A percentile compares a stretch with the other conserved stretches of the same genome.
Evolutionary conservation across 2,888 invertebrate species (phyloP).

Genomic region (Hemaris fuciformis): DNA sequence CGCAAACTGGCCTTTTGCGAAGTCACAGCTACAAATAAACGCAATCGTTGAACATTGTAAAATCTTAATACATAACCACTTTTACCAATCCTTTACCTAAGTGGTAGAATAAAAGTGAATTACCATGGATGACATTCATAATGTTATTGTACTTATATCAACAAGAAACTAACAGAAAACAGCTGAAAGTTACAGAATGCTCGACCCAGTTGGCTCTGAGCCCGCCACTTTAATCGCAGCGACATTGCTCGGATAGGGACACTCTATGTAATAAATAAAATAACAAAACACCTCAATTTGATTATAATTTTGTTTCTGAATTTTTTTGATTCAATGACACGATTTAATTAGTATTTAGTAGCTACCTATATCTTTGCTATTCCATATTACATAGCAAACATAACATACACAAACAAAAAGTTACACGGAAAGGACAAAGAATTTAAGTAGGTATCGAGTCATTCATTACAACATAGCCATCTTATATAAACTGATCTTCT

Average conservation of each 20-base stretch:
- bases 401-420: too few species aligned
- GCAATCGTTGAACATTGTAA: background rate
- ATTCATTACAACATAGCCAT: too few species aligned
- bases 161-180: slow-evolving; percentile 32
- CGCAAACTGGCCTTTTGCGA: slow-evolving; percentile 1
- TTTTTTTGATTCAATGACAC: background rate
- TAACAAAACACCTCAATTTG: background rate
- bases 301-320: background rate
- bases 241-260: slow-evolving; percentile 1
- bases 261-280: background rate
- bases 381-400: too few species aligned
- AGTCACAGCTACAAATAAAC: background rate
- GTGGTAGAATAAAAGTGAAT: background rate
- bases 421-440: too few species aligned
- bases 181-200: slow-evolving; percentile 71
- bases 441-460: too few species aligned
- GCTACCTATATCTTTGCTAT: too few species aligned
- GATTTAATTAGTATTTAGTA: too few species aligned
- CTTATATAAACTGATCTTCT: too few species aligned
- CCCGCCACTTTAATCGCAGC: slow-evolving; percentile 39
- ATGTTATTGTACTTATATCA: slow-evolving; percentile 13
- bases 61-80: background rate
- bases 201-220: slow-evolving; percentile 77
- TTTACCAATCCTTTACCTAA: background rate
- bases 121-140: background rate